phyloP scores from a whole-genome alignment of 2,797 vertebrate genomes.

The Epinephelus malabaricus region DNA sequence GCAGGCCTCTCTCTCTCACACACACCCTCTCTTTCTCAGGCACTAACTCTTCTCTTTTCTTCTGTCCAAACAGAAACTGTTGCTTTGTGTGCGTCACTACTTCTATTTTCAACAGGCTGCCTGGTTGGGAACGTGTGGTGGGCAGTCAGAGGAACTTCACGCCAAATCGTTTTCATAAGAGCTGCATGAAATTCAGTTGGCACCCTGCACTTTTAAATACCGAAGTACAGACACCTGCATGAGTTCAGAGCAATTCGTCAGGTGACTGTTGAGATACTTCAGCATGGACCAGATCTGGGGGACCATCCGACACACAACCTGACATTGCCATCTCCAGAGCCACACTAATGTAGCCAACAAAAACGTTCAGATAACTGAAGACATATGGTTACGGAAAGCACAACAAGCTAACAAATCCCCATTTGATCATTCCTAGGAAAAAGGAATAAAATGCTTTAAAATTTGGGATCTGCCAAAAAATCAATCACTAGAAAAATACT shows the following conservation, averaged over 20 bases:
- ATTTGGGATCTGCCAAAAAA: too few relatives aligned
- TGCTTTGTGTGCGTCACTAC: slow-evolving; percentile 25
- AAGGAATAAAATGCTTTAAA: neutral
- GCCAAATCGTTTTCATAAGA: neutral
- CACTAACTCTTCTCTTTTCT: slow-evolving; percentile 34
- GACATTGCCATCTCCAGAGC: neutral
- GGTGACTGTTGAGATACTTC: neutral
- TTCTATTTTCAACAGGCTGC: slow-evolving; percentile 6
- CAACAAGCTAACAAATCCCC: neutral
- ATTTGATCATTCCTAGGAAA: neutral
- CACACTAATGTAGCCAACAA: neutral
- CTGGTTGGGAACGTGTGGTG: slow-evolving; percentile 16
- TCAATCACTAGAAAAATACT: too few relatives aligned
- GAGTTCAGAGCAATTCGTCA: too few relatives aligned
- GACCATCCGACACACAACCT: neutral
- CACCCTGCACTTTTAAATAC: neutral
- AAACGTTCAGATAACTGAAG: neutral
- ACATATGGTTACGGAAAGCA: neutral
- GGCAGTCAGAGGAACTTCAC: slow-evolving; percentile 25
- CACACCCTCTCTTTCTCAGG: slow-evolving; percentile 20
- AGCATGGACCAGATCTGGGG: neutral
- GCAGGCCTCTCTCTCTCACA: slow-evolving; percentile 26
- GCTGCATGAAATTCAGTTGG: neutral
- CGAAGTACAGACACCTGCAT: neutral
- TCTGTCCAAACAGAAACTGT: slow-evolving; percentile 16